Conservation (phyloP, 2,797 vertebrate genomes). For the Streptopelia turtur region DNA sequence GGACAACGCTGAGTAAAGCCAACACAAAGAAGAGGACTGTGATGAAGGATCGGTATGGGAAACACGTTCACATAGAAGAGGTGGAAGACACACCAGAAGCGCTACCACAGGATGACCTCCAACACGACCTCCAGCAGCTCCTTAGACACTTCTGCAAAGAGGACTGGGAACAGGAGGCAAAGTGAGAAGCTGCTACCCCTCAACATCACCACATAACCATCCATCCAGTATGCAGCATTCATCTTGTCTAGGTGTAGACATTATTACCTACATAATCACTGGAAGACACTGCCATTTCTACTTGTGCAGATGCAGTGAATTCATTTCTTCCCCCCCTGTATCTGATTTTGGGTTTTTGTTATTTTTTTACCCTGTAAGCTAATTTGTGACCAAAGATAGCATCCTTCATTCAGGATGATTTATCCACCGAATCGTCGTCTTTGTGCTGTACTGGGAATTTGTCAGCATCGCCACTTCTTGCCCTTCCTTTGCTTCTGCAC, state of each 20-base stretch:
- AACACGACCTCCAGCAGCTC: conserved; percentile 90
- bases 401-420: conserved; percentile 74
- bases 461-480: conserved; percentile 61
- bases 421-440: conserved; percentile 65
- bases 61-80: conserved; percentile 87
- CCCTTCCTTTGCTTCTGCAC: conserved; percentile 63
- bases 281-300: conserved; percentile 64
- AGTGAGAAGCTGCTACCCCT: conserved; percentile 75
- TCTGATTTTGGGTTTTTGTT: conserved; percentile 52
- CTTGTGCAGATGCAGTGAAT: conserved; percentile 56
- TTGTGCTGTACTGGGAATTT: conserved; percentile 66
- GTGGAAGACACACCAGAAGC: conserved; percentile 87
- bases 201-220: conserved; percentile 13
- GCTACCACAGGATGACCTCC: conserved; percentile 86
- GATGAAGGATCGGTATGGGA: conserved; percentile 89
- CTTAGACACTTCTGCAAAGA: conserved; percentile 88
- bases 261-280: conserved; percentile 14
- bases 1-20: conserved; percentile 91
- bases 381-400: conserved; percentile 96
- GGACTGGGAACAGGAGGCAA: conserved; percentile 74
- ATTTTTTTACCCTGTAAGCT: conserved; percentile 77
- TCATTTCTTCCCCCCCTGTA: conserved; percentile 21
- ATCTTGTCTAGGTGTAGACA: conserved; percentile 57
- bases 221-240: conserved; percentile 49
- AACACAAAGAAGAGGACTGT: conserved; percentile 92